Evolutionary conservation across 92 coral and sea anemone genomes (phyloP), one percentile per base, ranked within the genome.

Genomic region (Scolanthus callimorphus): DNA sequence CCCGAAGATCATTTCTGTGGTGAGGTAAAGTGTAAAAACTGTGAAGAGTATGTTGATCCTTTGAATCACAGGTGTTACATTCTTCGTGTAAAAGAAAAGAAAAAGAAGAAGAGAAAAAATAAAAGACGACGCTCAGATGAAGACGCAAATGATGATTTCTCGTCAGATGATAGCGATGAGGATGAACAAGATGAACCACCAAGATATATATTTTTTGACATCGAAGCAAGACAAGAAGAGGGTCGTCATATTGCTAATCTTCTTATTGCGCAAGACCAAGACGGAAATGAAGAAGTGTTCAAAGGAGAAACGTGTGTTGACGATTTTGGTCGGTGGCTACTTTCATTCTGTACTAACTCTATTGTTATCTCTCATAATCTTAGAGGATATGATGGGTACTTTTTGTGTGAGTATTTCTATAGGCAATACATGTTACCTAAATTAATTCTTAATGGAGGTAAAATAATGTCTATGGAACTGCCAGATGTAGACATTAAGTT

Each of bases 401-500:
- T 80, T 12, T 38, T 82, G 0, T 19, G 63, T 10, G 49, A 47
- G 9, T 63, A 70, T 17, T 26, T 76, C 2, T 46, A 77, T 46
- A 43, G 60, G 26, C 49, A 82, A 1, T 65, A 44, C 11, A 57
- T 67, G 8, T 28, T 26, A 1, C 73, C 77, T 0, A n/a, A 21
- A 0, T 43, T 69, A 1, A 74, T 81, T 9, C 25, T 67, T 49
- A 74, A 69, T 38, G 87, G 76, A 11, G 68, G 72, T 1, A 63
- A 80, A 27, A 26, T 80, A 6, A 28, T 80, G 4, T 37, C 70
- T 2, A 44, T 81, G 43, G n/a, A n/a, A n/a, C n/a, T n/a, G n/a
- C n/a, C n/a, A n/a, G n/a, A n/a, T n/a, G n/a, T n/a, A n/a, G n/a
- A 63, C 41, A 71, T 79, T 31, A 80, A 73, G 46, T 73, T 80